Evolutionary conservation across 2,113 vertebrate genomes (phyloP), one percentile per base, ranked within the genome.

Genomic region (Alces alces): DNA sequence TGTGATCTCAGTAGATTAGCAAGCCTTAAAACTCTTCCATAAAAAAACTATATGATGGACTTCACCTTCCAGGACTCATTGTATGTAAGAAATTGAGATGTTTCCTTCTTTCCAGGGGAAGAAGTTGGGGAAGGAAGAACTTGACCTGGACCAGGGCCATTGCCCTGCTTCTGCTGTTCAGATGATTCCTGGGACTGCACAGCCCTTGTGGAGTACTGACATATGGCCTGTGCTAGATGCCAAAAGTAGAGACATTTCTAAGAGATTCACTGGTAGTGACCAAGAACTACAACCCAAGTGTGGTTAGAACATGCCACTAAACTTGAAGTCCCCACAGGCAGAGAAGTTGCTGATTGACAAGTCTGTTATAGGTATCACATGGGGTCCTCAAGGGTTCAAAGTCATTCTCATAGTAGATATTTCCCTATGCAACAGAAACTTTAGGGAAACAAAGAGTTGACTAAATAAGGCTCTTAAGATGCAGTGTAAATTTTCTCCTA

Each of bases 201-300:
- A 19, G 58, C 7, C 39, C 27, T 47, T 10, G 7, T 7, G 23
- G 58, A 21, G 5, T 6, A 23, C 47, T 43, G 55, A 47, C 30
- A n/a, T 45, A 27, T 43, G 23, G 9, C 39, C 86, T 66, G 25
- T 21, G 23, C 45, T n/a, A 16, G 36, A 61, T 33, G 30, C 43
- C 19, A 19, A 57, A 43, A 76, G 17, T 15, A 70, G 73, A 93
- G n/a, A 36, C 3, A 4, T 6, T 45, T 39, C 58, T 17, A 58
- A 39, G 19, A 39, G 17, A 30, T 4, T 21, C 14, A 28, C 19
- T 39, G 57, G 7, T 30, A 16, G 14, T 1, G 17, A 58, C 8
- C 8, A 52, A 23, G 16, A 52, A 28, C 1, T 4, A 57, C 9
- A 39, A 11, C 23, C 23, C 0, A 2, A 27, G 13, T 13, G 23